phyloP scores from a whole-genome alignment of 2,888 invertebrate genomes.

The Amphipyra berbera region DNA sequence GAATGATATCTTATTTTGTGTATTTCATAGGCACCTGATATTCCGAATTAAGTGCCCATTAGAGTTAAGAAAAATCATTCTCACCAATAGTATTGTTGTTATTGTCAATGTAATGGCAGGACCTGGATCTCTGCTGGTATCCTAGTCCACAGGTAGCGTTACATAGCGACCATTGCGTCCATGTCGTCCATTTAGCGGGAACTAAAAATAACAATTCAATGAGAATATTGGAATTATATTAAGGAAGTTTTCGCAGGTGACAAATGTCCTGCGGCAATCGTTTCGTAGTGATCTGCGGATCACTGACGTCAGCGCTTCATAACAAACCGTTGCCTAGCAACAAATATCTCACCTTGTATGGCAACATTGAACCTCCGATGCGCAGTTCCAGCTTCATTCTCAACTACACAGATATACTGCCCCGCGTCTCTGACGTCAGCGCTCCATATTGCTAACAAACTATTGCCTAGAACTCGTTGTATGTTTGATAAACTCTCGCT shows the following conservation, averaged over 20 bases:
- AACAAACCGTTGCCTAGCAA: too few species aligned
- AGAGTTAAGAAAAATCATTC: not conserved
- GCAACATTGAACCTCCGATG: slow-evolving; percentile 77
- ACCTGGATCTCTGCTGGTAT: slow-evolving; percentile 73
- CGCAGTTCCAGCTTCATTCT: slow-evolving; percentile 87
- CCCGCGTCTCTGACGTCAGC: slow-evolving; percentile 85
- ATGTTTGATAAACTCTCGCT: slow-evolving; percentile 67
- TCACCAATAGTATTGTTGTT: slow-evolving; percentile 72
- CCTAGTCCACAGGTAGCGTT: slow-evolving; percentile 86
- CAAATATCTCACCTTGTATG: slow-evolving; percentile 70
- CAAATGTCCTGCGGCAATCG: too few species aligned
- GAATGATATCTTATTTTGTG: too few species aligned
- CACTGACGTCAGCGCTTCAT: too few species aligned
- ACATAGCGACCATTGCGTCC: slow-evolving; percentile 85
- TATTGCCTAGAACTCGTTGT: slow-evolving; percentile 77
- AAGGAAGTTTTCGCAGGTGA: too few species aligned
- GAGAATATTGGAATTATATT: too few species aligned
- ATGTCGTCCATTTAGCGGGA: slow-evolving; percentile 85
- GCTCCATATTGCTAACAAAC: slow-evolving; percentile 81
- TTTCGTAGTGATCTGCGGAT: too few species aligned
- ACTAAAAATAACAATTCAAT: slow-evolving; percentile 68
- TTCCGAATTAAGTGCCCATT: too few species aligned
- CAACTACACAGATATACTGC: slow-evolving; percentile 90
- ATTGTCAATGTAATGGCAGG: slow-evolving; percentile 80
- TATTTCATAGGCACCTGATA: too few species aligned